Evolutionary conservation across 2,888 invertebrate genomes (phyloP).

Genomic region (Gandaritis pyraliata): DNA sequence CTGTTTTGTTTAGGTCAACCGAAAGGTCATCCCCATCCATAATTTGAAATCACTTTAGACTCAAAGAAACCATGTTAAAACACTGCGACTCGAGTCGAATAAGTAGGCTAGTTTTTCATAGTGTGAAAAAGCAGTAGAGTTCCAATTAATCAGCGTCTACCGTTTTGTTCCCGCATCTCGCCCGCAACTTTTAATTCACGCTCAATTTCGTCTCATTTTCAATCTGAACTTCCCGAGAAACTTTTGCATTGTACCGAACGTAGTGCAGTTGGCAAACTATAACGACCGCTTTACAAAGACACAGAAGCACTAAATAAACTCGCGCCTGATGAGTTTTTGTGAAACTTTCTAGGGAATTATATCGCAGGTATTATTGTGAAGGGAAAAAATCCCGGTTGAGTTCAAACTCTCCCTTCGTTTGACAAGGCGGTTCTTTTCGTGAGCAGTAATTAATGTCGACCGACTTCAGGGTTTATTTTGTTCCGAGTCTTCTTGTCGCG

Average conservation of each 20-base stretch:
- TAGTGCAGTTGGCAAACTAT: slow-evolving; percentile 53
- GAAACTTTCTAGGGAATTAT: slow-evolving; percentile 52
- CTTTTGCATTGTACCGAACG: slow-evolving; percentile 59
- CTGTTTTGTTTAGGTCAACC: not conserved
- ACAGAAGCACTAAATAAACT: slow-evolving; percentile 62
- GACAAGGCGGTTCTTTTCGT: slow-evolving; percentile 64
- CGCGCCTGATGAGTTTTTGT: slow-evolving; percentile 55
- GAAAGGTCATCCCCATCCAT: no score
- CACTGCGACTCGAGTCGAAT: not conserved
- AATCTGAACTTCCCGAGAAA: slow-evolving; percentile 63
- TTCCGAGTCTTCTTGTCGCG: slow-evolving; percentile 61
- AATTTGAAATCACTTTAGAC: no score
- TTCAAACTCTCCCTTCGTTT: slow-evolving; percentile 42
- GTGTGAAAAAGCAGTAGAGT: slow-evolving; percentile 5
- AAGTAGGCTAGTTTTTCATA: not conserved
- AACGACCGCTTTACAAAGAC: slow-evolving; percentile 57
- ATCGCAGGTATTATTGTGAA: slow-evolving; percentile 55
- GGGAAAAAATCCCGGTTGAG: slow-evolving; percentile 44
- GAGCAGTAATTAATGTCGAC: slow-evolving; percentile 72
- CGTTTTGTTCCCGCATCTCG: slow-evolving; percentile 57
- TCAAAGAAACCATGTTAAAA: no score
- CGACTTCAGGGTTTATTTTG: slow-evolving; percentile 55
- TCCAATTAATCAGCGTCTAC: slow-evolving; percentile 46
- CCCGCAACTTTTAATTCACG: slow-evolving; percentile 61
- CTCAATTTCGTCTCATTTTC: slow-evolving; percentile 66